Base-by-base conservation (phyloP, 2,888 invertebrate genomes). In the Caradrina clavipalpis region DNA sequence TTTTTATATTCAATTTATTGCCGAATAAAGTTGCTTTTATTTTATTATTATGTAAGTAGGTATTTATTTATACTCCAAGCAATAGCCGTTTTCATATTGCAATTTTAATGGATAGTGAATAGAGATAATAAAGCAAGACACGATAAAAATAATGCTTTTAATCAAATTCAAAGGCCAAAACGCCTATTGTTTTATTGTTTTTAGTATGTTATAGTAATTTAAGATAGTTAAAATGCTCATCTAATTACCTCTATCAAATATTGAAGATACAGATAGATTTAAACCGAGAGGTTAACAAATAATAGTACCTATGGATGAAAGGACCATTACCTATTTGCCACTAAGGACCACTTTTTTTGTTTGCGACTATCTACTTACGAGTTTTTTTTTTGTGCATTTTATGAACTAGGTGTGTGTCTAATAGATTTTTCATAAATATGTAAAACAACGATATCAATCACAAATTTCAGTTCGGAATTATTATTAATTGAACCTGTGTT, bases 31-130 rank as follows among this genome's bases (percentile, higher is more conserved):
- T 49, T 67, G 53, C 51, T 39, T 53, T 17, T 11, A n/a, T 42
- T 4, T 31, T 10, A 11, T 50, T 53, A 50, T 53, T 35, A 26
- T 19, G 4, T 45, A 35, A 8, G 2, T 42, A 2, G 42, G 42
- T 45, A 45, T 47, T 17, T 39, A 66, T 57, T 49, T 75, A 67
- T 15, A 17, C 11, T 11, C 1, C 2, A 53, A 49, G 13, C 10
- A 31, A 19, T 71, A 57, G 2, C 22, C 22, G 3, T 35, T 54
- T 17, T 19, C 13, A 13, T 49, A 11, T 53, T 21, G n/a, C 26
- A 26, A 56, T 74, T 53, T 42, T 1, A 53, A 49, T 53, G 15
- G 26, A 45, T 5, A 35, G 35, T 35, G 8, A 8, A 35, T 35
- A 1, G 42, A 2, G 15, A 11, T 49, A 8, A 49, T 54, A 67